phyloP scores from a whole-genome alignment of 1,140 invertebrate genomes.

The Bombus pascuorum region DNA sequence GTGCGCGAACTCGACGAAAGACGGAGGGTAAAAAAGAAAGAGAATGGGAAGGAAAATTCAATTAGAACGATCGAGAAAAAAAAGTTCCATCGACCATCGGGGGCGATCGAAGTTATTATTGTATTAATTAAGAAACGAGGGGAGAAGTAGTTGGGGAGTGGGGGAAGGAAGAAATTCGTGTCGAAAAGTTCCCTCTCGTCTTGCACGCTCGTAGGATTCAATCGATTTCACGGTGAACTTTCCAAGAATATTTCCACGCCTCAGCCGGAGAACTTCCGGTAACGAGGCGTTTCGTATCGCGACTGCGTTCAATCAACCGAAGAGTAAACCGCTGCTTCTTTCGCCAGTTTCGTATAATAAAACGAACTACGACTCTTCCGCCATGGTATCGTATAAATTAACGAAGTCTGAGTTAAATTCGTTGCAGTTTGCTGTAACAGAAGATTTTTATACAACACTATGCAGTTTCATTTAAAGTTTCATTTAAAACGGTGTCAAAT shows the following conservation, averaged over 20 bases:
- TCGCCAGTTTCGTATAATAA: not conserved
- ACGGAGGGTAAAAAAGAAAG: too few species aligned
- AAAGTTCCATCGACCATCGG: not conserved
- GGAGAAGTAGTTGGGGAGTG: not conserved
- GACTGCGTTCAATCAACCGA: slow-evolving; percentile 16
- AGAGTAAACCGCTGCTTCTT: not conserved
- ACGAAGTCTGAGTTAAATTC: not conserved
- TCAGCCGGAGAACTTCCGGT: slow-evolving; percentile 11
- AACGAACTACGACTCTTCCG: not conserved
- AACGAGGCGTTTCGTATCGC: slow-evolving; percentile 14
- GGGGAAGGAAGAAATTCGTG: slow-evolving; percentile 9
- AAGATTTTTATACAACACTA: too few species aligned
- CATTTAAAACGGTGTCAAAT: too few species aligned
- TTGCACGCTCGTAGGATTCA: slow-evolving; percentile 1
- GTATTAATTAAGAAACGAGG: slow-evolving; percentile 23
- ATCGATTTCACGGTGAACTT: slow-evolving; percentile 26
- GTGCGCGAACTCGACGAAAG: not conserved
- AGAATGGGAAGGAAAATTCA: not conserved
- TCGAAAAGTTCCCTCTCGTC: not conserved
- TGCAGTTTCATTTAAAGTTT: too few species aligned
- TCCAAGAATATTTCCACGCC: slow-evolving; percentile 13
- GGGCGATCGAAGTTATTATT: slow-evolving; percentile 31
- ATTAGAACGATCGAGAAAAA: slow-evolving; percentile 1
- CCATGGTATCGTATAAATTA: not conserved
- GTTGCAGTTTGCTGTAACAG: too few species aligned